Percentiles rank a stretch among this genome's conserved stretches.
These are phyloP conservation scores for Subacronicta megacephala DNA, from an alignment of 2,888 invertebrate genomes.

Conservation along the genomic window DNA sequence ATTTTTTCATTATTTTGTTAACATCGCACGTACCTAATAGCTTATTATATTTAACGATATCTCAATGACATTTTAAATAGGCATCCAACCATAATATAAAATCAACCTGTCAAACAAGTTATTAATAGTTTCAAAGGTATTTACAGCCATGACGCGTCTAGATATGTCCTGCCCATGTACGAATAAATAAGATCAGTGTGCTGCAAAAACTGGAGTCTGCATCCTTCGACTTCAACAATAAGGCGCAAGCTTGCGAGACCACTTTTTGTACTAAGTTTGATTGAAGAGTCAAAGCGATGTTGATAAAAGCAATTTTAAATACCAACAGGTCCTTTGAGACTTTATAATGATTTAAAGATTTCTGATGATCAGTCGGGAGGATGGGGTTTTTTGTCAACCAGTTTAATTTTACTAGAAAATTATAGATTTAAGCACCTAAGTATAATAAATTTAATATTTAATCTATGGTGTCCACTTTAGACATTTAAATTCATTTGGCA, in stretches of 20 bases:
- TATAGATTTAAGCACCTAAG: too few relatives aligned
- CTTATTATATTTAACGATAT: constrained; percentile 10
- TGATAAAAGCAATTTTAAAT: constrained; percentile 45
- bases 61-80: constrained; percentile 24
- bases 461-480: too few relatives aligned
- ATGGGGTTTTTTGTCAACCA: not conserved
- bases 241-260: constrained; percentile 19
- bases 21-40: constrained; percentile 1
- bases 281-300: constrained; percentile 36
- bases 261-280: constrained; percentile 45
- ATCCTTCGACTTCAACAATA: constrained; percentile 43
- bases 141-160: constrained; percentile 32
- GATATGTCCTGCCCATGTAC: constrained; percentile 34
- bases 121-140: constrained; percentile 34
- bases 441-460: too few relatives aligned
- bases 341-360: constrained; percentile 33
- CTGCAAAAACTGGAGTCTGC: constrained; percentile 48
- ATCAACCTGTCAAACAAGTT: constrained; percentile 26
- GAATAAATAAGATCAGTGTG: constrained; percentile 48
- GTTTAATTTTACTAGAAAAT: not conserved
- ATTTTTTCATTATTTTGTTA: not conserved
- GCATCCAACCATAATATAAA: too few relatives aligned
- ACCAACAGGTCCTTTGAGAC: constrained; percentile 17
- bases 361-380: constrained; percentile 17
- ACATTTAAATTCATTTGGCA: too few relatives aligned